Conservation (phyloP, 2,113 vertebrate species). For the Anser brachyrhynchus region DNA sequence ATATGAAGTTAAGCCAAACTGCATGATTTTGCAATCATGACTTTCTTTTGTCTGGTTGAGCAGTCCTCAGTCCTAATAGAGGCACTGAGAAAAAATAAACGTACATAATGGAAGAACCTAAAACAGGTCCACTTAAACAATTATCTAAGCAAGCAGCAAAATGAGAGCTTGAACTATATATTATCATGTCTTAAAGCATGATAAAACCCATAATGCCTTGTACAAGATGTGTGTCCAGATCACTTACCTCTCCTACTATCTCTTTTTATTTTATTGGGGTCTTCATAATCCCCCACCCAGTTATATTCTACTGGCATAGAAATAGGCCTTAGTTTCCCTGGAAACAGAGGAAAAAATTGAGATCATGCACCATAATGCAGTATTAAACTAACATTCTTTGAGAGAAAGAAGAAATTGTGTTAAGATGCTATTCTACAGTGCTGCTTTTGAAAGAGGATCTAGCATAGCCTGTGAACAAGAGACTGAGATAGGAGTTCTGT, state of each 20-base stretch:
- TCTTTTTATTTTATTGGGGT: conserved; percentile 95
- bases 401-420: conserved; percentile 10
- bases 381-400: conserved; percentile 7
- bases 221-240: conserved; percentile 23
- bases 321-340: conserved; percentile 94
- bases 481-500: not conserved
- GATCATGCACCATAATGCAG: conserved; percentile 16
- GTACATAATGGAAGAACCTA: not conserved
- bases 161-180: not conserved
- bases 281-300: conserved; percentile 98
- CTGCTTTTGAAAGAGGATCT: not conserved
- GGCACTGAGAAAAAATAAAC: not conserved
- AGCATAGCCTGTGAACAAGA: not conserved
- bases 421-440: not conserved
- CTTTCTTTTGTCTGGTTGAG: not conserved
- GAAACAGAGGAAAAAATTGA: conserved; percentile 76
- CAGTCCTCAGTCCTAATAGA: not conserved
- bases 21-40: not conserved
- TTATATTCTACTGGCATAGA: conserved; percentile 99
- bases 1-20: not conserved
- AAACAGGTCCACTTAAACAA: not conserved
- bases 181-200: not conserved
- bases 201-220: not conserved
- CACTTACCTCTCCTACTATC: conserved; percentile 98
- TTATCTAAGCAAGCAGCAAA: not conserved